Conservation (phyloP, 2,797 vertebrate genomes). For the Florisuga fusca region DNA sequence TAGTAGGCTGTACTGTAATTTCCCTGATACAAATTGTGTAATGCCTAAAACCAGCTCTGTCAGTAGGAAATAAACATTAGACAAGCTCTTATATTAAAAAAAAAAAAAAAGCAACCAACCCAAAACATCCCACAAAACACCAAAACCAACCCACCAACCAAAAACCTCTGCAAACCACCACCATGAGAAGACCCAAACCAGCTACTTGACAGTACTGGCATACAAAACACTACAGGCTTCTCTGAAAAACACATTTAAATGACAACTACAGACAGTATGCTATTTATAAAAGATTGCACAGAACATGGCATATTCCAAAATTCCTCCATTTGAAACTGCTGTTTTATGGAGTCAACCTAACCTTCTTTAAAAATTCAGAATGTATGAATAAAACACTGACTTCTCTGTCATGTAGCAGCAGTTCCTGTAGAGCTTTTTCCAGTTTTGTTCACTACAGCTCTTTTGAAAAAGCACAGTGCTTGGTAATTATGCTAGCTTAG, state of each 20-base stretch:
- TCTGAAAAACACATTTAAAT: neutral
- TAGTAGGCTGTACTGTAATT: neutral
- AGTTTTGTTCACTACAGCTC: neutral
- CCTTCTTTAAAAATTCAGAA: slow-evolving; percentile 12
- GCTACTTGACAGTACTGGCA: neutral
- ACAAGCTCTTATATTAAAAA: accelerated
- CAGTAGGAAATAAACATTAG: neutral
- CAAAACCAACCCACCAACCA: too few relatives aligned
- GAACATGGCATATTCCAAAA: slow-evolving; percentile 24
- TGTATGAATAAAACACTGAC: neutral
- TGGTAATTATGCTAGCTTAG: slow-evolving; percentile 37
- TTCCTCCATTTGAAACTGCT: slow-evolving; percentile 31
- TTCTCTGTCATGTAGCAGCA: neutral
- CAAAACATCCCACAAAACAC: accelerated
- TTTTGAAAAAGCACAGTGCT: neutral
- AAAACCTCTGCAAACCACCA: accelerated
- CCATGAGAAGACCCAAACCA: accelerated
- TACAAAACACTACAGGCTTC: neutral
- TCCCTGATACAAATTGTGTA: neutral
- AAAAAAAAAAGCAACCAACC: neutral
- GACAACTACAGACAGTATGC: neutral
- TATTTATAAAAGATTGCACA: slow-evolving; percentile 56
- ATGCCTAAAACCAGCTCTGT: neutral
- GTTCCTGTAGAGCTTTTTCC: slow-evolving; percentile 13
- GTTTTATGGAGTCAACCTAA: slow-evolving; percentile 20